Conservation (phyloP, 1,140 invertebrate species). For the Pogonomyrmex californicus region DNA sequence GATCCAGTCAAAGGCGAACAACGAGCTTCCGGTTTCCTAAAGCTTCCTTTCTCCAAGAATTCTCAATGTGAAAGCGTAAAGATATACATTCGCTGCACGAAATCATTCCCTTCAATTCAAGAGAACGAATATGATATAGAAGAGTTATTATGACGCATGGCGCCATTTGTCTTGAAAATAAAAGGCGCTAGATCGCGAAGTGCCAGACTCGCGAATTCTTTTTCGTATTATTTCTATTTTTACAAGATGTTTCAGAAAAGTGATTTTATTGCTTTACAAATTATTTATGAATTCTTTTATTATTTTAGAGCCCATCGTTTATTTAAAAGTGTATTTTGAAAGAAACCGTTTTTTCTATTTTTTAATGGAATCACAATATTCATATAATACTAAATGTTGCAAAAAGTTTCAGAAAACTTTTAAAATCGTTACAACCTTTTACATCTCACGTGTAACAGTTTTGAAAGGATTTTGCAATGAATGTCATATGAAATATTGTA, state of each 20-base stretch:
- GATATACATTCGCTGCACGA: constrained; percentile 40
- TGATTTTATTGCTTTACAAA: neutral
- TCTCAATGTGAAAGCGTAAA: constrained; percentile 41
- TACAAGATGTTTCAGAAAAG: neutral
- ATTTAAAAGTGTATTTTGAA: neutral
- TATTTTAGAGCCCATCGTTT: neutral
- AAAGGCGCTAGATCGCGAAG: neutral
- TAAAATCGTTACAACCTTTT: no score
- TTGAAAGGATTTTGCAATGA: no score
- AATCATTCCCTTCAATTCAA: constrained; percentile 3
- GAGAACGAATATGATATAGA: constrained; percentile 54
- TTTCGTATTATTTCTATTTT: constrained; percentile 13
- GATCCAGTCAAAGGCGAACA: constrained; percentile 70
- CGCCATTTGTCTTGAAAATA: constrained; percentile 36
- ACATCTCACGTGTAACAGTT: no score
- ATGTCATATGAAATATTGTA: no score
- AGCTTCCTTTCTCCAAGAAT: constrained; percentile 49
- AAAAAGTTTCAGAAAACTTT: no score
- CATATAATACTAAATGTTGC: no score
- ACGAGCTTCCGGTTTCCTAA: constrained; percentile 40
- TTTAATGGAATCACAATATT: no score
- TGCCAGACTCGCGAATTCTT: neutral
- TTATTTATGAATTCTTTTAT: constrained; percentile 6
- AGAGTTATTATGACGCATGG: constrained; percentile 58
- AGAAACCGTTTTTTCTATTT: neutral